Conservation (phyloP, 2,888 invertebrate species). For the Ichneumon xanthorius region DNA sequence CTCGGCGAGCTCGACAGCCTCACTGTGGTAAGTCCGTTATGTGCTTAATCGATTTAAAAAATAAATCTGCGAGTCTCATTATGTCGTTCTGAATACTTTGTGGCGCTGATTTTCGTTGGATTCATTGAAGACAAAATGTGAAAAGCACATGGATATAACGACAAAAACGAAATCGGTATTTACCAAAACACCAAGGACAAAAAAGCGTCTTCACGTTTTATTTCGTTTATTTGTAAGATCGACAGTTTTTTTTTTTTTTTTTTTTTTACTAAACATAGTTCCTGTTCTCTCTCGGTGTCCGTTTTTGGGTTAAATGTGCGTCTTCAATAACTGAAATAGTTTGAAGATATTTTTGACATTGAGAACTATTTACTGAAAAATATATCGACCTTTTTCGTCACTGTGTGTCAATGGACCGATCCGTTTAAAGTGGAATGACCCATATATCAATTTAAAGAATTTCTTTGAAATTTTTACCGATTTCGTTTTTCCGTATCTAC, state of each 20-base stretch:
- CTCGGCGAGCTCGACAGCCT: constrained; percentile 91
- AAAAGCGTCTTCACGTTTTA: too few relatives aligned
- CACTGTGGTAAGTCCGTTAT: constrained; percentile 88
- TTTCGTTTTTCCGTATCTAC: neutral
- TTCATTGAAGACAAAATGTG: neutral
- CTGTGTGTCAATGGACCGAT: too few relatives aligned
- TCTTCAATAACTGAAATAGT: too few relatives aligned
- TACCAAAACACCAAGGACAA: neutral
- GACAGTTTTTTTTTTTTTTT: neutral
- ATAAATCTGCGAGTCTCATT: constrained; percentile 48
- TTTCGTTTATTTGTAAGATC: neutral
- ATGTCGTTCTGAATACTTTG: neutral
- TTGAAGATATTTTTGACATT: too few relatives aligned
- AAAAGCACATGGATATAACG: neutral
- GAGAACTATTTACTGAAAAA: too few relatives aligned
- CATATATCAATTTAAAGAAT: too few relatives aligned
- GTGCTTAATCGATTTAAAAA: constrained; percentile 7
- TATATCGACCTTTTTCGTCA: too few relatives aligned
- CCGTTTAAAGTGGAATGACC: too few relatives aligned
- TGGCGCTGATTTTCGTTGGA: neutral
- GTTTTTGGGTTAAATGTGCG: neutral
- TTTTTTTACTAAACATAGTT: neutral
- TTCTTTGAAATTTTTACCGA: too few relatives aligned
- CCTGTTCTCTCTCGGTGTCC: neutral
- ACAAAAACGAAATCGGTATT: neutral